A percentile compares a stretch with the other conserved stretches of the same genome.
These are phyloP conservation scores for Ariolimax columbianus DNA, from an alignment of 2,888 invertebrate species.

Conservation along the genomic window DNA sequence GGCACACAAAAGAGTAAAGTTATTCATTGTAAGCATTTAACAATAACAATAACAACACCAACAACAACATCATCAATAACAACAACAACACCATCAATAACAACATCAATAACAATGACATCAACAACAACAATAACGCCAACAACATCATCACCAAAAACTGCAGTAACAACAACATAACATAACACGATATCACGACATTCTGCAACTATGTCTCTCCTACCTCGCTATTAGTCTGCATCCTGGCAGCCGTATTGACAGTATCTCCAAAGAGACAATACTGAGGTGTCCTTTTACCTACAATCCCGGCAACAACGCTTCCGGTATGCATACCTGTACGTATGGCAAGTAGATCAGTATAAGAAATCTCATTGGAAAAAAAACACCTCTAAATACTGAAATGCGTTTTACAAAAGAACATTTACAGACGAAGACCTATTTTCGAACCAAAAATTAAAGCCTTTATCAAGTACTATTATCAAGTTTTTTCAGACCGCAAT, in stretches of 20 bases:
- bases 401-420: no score
- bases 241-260: slow-evolving; percentile 93
- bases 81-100: no score
- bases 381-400: no score
- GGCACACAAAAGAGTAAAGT: no score
- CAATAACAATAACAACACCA: no score
- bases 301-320: slow-evolving; percentile 91
- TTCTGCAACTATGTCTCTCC: slow-evolving; percentile 54
- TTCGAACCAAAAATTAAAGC: no score
- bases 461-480: no score
- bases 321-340: slow-evolving; percentile 87
- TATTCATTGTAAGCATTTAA: no score
- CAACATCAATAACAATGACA: background rate
- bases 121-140: background rate
- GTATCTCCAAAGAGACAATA: slow-evolving; percentile 94
- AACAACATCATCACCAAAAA: background rate
- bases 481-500: no score
- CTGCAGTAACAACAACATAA: background rate
- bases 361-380: no score
- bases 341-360: background rate
- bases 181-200: background rate
- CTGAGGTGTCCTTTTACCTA: slow-evolving; percentile 89
- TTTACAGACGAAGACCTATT: no score
- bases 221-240: slow-evolving; percentile 87
- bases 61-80: background rate